Evolutionary conservation across 2,113 vertebrate species (phyloP).

Genomic region (Clinocottus analis): DNA sequence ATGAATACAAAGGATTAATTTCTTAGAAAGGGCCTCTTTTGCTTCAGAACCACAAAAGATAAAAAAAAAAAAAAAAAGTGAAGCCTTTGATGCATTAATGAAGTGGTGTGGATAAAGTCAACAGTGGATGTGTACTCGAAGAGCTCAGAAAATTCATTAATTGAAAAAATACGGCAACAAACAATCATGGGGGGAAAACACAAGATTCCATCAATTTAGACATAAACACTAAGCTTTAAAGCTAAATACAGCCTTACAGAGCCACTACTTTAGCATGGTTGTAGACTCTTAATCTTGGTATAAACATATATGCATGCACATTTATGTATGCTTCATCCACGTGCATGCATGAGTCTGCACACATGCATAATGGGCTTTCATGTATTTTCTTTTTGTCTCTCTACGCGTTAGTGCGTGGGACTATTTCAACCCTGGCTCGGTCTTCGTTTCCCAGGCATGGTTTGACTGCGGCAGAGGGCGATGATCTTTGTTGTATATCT

Average conservation of each 20-base stretch:
- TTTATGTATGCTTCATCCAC: neutral
- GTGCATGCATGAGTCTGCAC: neutral
- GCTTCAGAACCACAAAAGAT: conserved; percentile 46
- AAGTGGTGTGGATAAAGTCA: conserved; percentile 66
- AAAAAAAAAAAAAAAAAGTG: conserved; percentile 61
- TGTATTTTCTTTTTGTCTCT: neutral
- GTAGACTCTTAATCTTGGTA: neutral
- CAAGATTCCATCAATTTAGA: too few species aligned
- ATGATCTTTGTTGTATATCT: conserved; percentile 36
- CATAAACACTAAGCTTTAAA: neutral
- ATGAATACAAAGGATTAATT: conserved; percentile 67
- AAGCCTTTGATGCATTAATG: conserved; percentile 68
- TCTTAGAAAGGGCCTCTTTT: conserved; percentile 50
- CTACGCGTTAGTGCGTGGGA: neutral
- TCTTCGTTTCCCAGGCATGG: conserved; percentile 16
- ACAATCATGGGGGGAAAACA: neutral
- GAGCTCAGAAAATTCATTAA: conserved; percentile 58
- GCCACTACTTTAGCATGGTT: neutral
- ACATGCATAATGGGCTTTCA: neutral
- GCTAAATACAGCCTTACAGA: neutral
- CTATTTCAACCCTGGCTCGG: conserved; percentile 3
- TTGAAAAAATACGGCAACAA: conserved; percentile 4
- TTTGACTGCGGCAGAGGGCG: neutral
- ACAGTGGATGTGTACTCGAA: conserved; percentile 30
- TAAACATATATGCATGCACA: neutral